Percentiles rank a stretch among this genome's conserved stretches.
Conservation (phyloP, 2,797 vertebrate species). For the Pelobates cultripes region DNA sequence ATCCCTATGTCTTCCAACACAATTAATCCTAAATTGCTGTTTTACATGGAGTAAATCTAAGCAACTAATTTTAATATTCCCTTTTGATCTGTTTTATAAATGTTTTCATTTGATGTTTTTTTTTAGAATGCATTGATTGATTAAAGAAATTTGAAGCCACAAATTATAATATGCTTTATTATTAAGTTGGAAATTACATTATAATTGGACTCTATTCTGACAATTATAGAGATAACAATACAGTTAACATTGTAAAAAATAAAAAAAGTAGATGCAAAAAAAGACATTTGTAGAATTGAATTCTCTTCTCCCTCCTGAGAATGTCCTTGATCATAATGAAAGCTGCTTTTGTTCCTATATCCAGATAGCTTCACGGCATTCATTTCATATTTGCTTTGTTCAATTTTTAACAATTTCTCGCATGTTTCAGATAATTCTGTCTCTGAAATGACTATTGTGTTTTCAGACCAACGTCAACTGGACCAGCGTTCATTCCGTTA, state of each 20-base stretch:
- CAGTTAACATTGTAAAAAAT: conserved; percentile 49
- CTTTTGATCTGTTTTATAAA: conserved; percentile 23
- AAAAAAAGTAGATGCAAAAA: conserved; percentile 53
- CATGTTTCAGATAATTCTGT: conserved; percentile 47
- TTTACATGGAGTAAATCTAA: neutral
- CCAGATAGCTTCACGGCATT: conserved; percentile 43
- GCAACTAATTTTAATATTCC: conserved; percentile 2
- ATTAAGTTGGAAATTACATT: conserved; percentile 38
- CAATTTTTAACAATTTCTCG: conserved; percentile 48
- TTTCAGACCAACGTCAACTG: conserved; percentile 93
- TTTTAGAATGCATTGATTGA: conserved; percentile 27
- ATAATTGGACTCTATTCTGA: conserved; percentile 51
- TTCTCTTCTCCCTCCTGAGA: conserved; percentile 42
- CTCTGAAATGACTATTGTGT: conserved; percentile 30
- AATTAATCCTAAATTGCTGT: neutral
- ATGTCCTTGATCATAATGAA: conserved; percentile 52
- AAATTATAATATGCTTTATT: conserved; percentile 25
- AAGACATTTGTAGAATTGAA: conserved; percentile 53
- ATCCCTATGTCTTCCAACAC: neutral
- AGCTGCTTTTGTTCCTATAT: conserved; percentile 47
- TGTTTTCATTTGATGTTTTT: conserved; percentile 1
- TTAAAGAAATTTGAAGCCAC: conserved; percentile 14
- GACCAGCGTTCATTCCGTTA: conserved; percentile 96
- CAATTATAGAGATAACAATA: conserved; percentile 57
- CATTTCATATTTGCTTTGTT: conserved; percentile 48